These are phyloP conservation scores for Crocallis elinguaria DNA, from an alignment of 2,888 invertebrate genomes.

Conservation along the genomic window DNA sequence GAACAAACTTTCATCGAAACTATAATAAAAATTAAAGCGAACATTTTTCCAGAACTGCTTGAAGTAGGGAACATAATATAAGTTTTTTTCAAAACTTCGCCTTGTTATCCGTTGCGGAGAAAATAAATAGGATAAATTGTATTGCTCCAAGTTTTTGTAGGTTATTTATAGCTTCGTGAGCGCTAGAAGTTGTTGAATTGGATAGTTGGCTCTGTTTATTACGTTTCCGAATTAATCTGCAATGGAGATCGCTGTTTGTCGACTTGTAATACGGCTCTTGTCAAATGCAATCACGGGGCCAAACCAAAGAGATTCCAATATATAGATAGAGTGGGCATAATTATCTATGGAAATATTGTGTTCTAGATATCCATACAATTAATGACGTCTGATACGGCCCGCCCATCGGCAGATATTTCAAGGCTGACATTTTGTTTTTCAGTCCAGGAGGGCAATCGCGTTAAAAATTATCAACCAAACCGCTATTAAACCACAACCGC, in stretches of 20 bases:
- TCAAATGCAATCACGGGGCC: no score
- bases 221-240: slow-evolving; percentile 16
- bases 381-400: no score
- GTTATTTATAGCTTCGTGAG: slow-evolving; percentile 2
- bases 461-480: no score
- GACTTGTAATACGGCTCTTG: not conserved
- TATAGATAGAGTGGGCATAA: no score
- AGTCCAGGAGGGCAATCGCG: no score
- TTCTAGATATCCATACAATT: no score
- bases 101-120: slow-evolving; percentile 31
- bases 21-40: slow-evolving; percentile 30
- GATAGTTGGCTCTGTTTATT: slow-evolving; percentile 4
- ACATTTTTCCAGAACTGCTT: slow-evolving; percentile 29
- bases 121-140: slow-evolving; percentile 36
- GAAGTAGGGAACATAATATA: slow-evolving; percentile 31
- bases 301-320: no score
- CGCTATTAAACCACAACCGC: no score
- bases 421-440: no score
- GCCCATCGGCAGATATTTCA: no score
- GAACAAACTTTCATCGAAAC: slow-evolving; percentile 23
- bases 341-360: no score
- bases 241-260: not conserved
- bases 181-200: slow-evolving; percentile 23
- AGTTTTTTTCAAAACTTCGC: slow-evolving; percentile 31
- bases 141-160: slow-evolving; percentile 4